Evolutionary conservation across 2,888 invertebrate genomes (phyloP).

Genomic region (Cerastoderma edule): DNA sequence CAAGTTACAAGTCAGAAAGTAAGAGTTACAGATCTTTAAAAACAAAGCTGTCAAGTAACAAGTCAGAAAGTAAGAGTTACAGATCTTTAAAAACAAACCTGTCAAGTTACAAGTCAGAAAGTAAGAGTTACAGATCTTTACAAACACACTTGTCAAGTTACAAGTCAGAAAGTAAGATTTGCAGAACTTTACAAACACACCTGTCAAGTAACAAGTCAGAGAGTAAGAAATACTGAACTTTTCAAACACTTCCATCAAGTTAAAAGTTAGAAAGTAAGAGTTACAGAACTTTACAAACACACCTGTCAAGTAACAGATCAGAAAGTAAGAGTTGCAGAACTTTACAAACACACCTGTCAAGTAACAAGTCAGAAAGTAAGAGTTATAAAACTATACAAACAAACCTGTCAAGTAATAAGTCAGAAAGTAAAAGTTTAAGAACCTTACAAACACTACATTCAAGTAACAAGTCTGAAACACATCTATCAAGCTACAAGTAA

Average conservation of each 20-base stretch:
- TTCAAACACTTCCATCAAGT: no score
- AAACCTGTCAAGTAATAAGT: no score
- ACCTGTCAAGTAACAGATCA: no score
- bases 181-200: slow-evolving; percentile 2
- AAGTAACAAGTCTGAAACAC: slow-evolving; percentile 85
- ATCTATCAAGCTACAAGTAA: slow-evolving; percentile 90
- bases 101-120: no score
- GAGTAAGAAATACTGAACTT: no score
- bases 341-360: no score
- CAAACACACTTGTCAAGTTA: slow-evolving; percentile 78
- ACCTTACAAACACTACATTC: slow-evolving; percentile 87
- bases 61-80: no score
- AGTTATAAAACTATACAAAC: not conserved
- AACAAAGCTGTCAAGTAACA: not conserved
- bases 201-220: slow-evolving; percentile 5
- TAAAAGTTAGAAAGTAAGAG: no score
- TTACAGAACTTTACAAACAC: no score
- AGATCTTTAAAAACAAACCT: not conserved
- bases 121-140: no score
- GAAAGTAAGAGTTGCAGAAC: no score
- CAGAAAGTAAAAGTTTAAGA: slow-evolving; percentile 86
- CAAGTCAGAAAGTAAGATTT: slow-evolving; percentile 15
- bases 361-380: not conserved
- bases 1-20: not conserved
- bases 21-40: not conserved